A percentile compares a stretch with the other conserved stretches of the same genome.
Conservation (phyloP, 2,113 vertebrate species). For the Dasyornis broadbenti region DNA sequence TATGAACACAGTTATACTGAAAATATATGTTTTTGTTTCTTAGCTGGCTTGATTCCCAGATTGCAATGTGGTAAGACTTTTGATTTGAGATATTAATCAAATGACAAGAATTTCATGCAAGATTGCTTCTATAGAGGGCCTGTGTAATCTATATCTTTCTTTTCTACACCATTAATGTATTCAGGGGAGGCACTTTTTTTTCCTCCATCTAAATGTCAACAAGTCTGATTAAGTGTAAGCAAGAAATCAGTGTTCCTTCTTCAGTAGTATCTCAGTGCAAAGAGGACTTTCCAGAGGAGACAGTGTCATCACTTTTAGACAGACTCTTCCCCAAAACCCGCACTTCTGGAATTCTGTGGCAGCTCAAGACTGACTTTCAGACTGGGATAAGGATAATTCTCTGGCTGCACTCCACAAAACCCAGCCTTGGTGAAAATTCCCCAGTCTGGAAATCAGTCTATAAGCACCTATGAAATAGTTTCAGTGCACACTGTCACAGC, state of each 20-base stretch:
- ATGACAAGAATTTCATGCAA: conserved; percentile 27
- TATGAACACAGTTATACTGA: conserved; percentile 27
- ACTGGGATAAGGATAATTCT: background rate
- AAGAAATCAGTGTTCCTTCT: conserved; percentile 43
- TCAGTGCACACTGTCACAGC: background rate
- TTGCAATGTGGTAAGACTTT: conserved; percentile 50
- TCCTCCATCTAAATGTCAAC: conserved; percentile 46
- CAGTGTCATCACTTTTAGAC: background rate
- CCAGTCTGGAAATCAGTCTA: background rate
- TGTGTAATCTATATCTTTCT: conserved; percentile 46
- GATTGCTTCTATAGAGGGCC: conserved; percentile 10
- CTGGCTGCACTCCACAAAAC: background rate
- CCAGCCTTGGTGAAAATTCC: background rate
- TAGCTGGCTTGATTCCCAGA: conserved; percentile 53
- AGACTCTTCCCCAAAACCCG: background rate
- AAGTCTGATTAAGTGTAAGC: conserved; percentile 56
- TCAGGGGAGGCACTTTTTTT: background rate
- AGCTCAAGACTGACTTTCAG: background rate
- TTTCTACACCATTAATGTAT: conserved; percentile 50
- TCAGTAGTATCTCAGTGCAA: background rate
- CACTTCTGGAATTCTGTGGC: background rate
- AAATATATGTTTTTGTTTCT: conserved; percentile 51
- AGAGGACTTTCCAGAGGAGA: conserved; percentile 1
- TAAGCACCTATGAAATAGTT: background rate
- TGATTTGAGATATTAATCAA: conserved; percentile 59